phyloP scores from a whole-genome alignment of 2,113 vertebrate genomes.

The Caranx melampygus region DNA sequence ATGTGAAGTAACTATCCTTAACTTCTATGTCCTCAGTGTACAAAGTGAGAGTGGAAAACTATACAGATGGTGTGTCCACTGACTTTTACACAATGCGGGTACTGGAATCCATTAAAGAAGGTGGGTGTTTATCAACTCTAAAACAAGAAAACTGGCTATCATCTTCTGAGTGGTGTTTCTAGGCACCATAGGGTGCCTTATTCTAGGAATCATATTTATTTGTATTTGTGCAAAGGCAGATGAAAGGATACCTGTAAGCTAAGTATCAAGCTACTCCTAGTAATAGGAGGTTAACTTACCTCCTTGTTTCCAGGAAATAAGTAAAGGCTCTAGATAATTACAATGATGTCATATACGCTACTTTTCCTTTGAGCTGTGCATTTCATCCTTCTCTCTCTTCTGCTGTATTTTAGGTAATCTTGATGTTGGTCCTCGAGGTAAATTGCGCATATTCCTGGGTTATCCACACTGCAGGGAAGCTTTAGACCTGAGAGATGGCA shows the following conservation, averaged over 20 bases:
- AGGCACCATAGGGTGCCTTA: no score
- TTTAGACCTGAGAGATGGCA: constrained; percentile 48
- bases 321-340: no score
- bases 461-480: constrained; percentile 70
- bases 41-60: constrained; percentile 57
- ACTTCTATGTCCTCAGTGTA: constrained; percentile 69
- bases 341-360: not conserved
- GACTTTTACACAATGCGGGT: constrained; percentile 71
- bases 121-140: constrained; percentile 33
- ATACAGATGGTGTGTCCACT: not conserved
- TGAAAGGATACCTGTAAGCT: no score
- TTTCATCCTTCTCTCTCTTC: not conserved
- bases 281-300: no score
- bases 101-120: constrained; percentile 72
- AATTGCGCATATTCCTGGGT: constrained; percentile 68
- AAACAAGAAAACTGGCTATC: not conserved
- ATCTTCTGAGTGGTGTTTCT: no score
- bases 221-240: no score
- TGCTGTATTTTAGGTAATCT: constrained; percentile 48
- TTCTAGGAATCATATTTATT: no score
- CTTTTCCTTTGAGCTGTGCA: not conserved
- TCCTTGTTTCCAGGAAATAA: no score
- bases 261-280: no score
- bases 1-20: not conserved
- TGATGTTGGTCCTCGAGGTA: constrained; percentile 43